A percentile compares a stretch with the other conserved stretches of the same genome.
Evolutionary conservation across 2,797 vertebrate species (phyloP).

Genomic region (Microctenopoma stevenorrisi): DNA sequence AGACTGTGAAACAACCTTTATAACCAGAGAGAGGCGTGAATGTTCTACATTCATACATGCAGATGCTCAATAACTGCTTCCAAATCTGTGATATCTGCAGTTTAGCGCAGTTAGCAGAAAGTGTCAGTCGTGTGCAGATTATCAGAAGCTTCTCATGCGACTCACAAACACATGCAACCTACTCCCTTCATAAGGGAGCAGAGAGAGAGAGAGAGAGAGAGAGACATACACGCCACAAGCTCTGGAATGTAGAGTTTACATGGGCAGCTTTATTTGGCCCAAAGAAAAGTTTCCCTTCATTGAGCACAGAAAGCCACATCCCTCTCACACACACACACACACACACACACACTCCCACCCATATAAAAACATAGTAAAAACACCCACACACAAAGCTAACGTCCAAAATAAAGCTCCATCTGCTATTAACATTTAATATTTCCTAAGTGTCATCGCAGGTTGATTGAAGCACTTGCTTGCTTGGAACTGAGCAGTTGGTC

Average conservation of each 20-base stretch:
- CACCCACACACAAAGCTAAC: slow-evolving; percentile 19
- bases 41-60: too few relatives aligned
- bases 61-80: too few relatives aligned
- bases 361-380: slow-evolving; percentile 28
- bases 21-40: too few relatives aligned
- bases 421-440: slow-evolving; percentile 49
- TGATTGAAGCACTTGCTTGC: too few relatives aligned
- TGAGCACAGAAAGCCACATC: slow-evolving; percentile 73
- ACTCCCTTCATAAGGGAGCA: slow-evolving; percentile 46
- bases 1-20: too few relatives aligned
- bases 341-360: slow-evolving; percentile 8
- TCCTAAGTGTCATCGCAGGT: not conserved
- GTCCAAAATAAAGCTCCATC: slow-evolving; percentile 32
- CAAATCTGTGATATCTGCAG: not conserved
- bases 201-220: slow-evolving; percentile 49
- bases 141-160: slow-evolving; percentile 7
- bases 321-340: slow-evolving; percentile 32
- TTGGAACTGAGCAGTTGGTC: too few relatives aligned
- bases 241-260: slow-evolving; percentile 78
- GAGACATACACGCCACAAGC: slow-evolving; percentile 69
- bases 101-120: slow-evolving; percentile 15
- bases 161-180: slow-evolving; percentile 10
- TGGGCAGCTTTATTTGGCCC: slow-evolving; percentile 76
- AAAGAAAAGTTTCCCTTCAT: slow-evolving; percentile 65
- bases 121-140: not conserved